Percentiles rank a stretch among this genome's conserved stretches.
Evolutionary conservation across 2,113 vertebrate genomes (phyloP).

Genomic region (Ellobius talpinus): DNA sequence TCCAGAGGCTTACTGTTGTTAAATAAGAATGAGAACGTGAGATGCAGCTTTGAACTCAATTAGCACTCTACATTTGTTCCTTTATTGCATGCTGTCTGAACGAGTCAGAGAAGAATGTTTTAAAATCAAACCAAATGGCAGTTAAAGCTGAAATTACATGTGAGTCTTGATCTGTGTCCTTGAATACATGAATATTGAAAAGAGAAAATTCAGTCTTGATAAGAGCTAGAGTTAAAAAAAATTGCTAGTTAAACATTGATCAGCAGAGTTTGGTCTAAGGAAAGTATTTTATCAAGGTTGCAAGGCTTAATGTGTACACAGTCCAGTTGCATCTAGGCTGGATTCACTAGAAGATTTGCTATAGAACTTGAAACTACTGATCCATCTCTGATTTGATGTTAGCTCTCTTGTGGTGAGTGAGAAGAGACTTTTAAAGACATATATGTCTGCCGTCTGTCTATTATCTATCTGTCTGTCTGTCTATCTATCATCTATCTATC

Average conservation of each 20-base stretch:
- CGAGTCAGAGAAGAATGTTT: constrained; percentile 25
- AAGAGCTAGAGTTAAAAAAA: not conserved
- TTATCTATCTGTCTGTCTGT: too few relatives aligned
- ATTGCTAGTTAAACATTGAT: not conserved
- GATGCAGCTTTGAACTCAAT: not conserved
- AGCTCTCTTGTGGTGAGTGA: not conserved
- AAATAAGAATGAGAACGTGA: constrained; percentile 14
- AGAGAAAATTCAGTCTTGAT: constrained; percentile 3
- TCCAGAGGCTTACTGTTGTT: not conserved
- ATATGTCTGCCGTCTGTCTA: not conserved
- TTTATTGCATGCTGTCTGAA: constrained; percentile 6
- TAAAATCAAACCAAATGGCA: not conserved
- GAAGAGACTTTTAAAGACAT: not conserved
- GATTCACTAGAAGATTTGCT: not conserved
- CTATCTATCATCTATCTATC: too few relatives aligned
- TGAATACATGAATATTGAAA: not conserved
- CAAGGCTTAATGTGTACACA: not conserved
- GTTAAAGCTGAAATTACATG: constrained; percentile 21
- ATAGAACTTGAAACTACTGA: not conserved
- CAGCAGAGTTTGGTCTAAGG: not conserved
- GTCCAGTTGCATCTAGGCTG: not conserved
- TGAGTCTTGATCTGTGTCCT: not conserved
- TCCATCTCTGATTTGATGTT: not conserved
- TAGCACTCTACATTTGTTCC: constrained; percentile 8
- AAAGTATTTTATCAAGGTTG: not conserved